Conservation (phyloP, 2,797 vertebrate species). For the Hippocampus kuda region DNA sequence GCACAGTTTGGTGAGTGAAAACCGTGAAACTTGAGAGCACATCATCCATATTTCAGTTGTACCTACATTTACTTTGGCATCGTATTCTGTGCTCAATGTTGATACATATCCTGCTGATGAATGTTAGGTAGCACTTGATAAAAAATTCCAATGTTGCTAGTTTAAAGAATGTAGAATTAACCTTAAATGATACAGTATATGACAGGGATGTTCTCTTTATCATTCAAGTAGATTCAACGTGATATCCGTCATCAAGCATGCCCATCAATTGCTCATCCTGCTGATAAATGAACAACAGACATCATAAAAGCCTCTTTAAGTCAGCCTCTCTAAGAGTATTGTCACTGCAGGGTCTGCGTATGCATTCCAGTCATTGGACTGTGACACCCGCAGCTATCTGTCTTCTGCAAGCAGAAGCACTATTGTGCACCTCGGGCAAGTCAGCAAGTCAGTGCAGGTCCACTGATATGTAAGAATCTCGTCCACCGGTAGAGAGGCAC, state of each 20-base stretch:
- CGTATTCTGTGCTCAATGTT: not conserved
- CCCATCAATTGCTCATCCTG: not conserved
- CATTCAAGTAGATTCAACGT: not conserved
- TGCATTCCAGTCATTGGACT: conserved; percentile 16
- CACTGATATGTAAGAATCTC: conserved; percentile 51
- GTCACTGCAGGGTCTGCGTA: conserved; percentile 2
- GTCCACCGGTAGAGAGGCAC: not conserved
- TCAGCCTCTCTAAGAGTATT: conserved; percentile 7
- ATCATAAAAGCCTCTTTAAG: not conserved
- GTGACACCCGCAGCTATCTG: not conserved
- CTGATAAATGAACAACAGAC: not conserved
- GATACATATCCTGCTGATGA: not conserved
- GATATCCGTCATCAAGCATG: not conserved
- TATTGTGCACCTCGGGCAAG: conserved; percentile 44
- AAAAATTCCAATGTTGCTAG: not conserved
- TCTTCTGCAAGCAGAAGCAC: conserved; percentile 37
- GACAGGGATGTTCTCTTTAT: not conserved
- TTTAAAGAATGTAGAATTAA: not conserved
- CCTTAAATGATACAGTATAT: not conserved
- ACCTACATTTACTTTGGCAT: not conserved
- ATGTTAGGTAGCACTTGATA: not conserved
- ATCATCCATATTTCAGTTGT: not conserved
- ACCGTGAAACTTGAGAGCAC: not conserved
- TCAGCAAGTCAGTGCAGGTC: conserved; percentile 58
- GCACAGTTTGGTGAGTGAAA: conserved; percentile 72